Evolutionary conservation across 1,140 invertebrate genomes (phyloP).

Genomic region (Drosophila nigrodunni): DNA sequence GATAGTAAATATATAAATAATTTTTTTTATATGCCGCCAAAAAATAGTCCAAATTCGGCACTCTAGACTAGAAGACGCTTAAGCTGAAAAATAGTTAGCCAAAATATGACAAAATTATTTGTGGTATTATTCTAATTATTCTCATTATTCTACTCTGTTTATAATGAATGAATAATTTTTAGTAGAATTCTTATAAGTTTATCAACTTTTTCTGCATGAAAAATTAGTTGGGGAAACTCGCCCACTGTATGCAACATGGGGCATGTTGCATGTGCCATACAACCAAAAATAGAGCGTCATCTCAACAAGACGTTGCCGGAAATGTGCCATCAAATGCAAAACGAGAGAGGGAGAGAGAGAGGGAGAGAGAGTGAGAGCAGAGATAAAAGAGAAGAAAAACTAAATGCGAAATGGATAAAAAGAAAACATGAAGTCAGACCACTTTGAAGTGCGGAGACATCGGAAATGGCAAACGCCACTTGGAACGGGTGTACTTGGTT

Average conservation of each 20-base stretch:
- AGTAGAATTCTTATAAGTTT: too few relatives aligned
- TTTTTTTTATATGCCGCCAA: too few relatives aligned
- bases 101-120: too few relatives aligned
- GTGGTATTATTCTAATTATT: too few relatives aligned
- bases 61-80: too few relatives aligned
- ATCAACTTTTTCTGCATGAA: too few relatives aligned
- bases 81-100: too few relatives aligned
- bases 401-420: background rate
- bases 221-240: background rate
- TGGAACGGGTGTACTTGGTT: background rate
- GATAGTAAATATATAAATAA: too few relatives aligned
- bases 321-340: conserved; percentile 50
- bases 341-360: background rate
- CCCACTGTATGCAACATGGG: conserved; percentile 8
- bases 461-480: conserved; percentile 51
- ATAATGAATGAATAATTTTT: too few relatives aligned
- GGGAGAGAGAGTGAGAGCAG: background rate
- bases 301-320: conserved; percentile 45
- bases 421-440: conserved; percentile 21
- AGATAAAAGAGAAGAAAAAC: background rate
- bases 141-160: too few relatives aligned
- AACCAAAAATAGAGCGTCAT: conserved; percentile 51
- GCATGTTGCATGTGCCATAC: conserved; percentile 13
- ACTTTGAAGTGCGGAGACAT: conserved; percentile 42
- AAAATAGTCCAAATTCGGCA: too few relatives aligned